Evolutionary conservation across 2,797 vertebrate species (phyloP).

Genomic region (Trachops cirrhosus): DNA sequence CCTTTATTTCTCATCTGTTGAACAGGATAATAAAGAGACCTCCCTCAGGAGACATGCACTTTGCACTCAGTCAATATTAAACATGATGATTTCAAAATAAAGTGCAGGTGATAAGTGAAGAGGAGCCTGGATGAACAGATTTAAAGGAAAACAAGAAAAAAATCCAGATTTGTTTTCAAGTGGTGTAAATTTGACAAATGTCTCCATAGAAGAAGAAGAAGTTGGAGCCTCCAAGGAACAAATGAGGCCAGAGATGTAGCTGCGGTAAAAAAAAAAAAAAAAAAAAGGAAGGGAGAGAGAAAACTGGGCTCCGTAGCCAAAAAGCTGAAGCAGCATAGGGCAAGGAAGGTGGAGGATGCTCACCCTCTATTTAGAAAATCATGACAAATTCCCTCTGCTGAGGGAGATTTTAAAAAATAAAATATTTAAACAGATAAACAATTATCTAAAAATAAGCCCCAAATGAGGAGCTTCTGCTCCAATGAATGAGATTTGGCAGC

Average conservation of each 20-base stretch:
- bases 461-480: slow-evolving; percentile 24
- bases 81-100: not conserved
- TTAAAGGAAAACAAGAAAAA: not conserved
- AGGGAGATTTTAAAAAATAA: not conserved
- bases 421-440: slow-evolving; percentile 50
- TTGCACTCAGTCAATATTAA: not conserved
- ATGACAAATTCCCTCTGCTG: not conserved
- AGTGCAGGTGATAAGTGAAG: not conserved
- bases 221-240: not conserved
- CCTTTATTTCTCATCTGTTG: not conserved
- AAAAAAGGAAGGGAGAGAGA: too few species aligned
- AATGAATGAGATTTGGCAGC: slow-evolving; percentile 64
- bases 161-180: not conserved
- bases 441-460: slow-evolving; percentile 30
- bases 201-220: not conserved
- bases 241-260: not conserved
- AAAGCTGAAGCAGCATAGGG: not conserved
- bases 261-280: not conserved
- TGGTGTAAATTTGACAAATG: not conserved
- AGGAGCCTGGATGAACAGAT: not conserved
- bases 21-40: not conserved
- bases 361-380: slow-evolving; percentile 6
- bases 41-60: not conserved
- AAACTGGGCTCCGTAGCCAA: not conserved
- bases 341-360: not conserved